Evolutionary conservation across 2,797 vertebrate genomes (phyloP).

Genomic region (Acanthornis magna): DNA sequence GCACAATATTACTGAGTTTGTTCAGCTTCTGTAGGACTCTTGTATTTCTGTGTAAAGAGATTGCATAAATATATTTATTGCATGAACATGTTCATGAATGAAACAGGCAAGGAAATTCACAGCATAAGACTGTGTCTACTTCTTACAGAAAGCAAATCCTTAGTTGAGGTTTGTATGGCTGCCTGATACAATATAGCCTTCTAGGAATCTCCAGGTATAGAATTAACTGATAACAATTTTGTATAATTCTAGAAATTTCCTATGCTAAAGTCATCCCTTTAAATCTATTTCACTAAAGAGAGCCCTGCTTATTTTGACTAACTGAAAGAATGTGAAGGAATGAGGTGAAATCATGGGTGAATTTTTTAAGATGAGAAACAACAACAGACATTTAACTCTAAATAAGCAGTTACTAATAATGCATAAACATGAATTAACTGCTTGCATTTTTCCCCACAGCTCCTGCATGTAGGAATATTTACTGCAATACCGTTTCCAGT

Average conservation of each 20-base stretch:
- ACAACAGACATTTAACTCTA: neutral
- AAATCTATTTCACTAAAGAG: neutral
- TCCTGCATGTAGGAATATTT: neutral
- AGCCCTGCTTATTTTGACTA: neutral
- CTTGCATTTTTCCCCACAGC: neutral
- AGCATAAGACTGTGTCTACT: neutral
- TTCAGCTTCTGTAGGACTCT: neutral
- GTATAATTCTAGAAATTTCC: neutral
- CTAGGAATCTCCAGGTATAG: neutral
- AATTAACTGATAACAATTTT: neutral
- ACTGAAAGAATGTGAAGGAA: neutral
- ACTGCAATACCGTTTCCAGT: neutral
- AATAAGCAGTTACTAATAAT: neutral
- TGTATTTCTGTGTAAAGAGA: neutral
- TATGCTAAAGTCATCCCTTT: neutral
- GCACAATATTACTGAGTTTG: neutral
- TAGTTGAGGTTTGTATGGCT: neutral
- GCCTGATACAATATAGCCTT: neutral
- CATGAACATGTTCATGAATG: neutral
- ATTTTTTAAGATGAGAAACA: neutral
- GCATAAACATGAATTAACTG: neutral
- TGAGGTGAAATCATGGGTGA: neutral
- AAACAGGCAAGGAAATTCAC: neutral
- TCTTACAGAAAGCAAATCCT: neutral
- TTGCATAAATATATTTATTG: neutral